phyloP scores from a whole-genome alignment of 2,888 invertebrate species.

The Pyrochroa serraticornis region DNA sequence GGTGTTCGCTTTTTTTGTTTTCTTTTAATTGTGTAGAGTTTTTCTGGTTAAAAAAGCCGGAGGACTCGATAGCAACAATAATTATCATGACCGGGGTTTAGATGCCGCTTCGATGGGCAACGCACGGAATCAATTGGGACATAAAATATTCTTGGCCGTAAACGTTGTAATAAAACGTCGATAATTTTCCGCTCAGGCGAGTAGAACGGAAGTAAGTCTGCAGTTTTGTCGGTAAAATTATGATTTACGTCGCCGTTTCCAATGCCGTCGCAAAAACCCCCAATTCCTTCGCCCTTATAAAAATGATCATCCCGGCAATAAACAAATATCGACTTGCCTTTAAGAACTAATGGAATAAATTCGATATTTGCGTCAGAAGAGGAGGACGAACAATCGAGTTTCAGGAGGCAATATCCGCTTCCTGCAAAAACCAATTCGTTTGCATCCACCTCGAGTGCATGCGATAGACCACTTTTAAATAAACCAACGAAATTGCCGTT shows the following conservation, averaged over 20 bases:
- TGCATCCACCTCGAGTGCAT: background rate
- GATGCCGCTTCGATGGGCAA: background rate
- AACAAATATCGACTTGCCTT: slow-evolving; percentile 5
- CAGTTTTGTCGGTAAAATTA: slow-evolving; percentile 35
- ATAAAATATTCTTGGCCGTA: slow-evolving; percentile 33
- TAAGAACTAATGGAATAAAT: background rate
- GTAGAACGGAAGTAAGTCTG: slow-evolving; percentile 37
- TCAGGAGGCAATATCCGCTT: slow-evolving; percentile 17
- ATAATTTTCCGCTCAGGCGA: slow-evolving; percentile 38
- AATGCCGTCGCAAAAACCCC: slow-evolving; percentile 8
- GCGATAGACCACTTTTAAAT: slow-evolving; percentile 1
- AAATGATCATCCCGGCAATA: background rate
- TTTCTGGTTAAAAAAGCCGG: background rate
- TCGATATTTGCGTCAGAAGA: slow-evolving; percentile 10
- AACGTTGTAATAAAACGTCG: slow-evolving; percentile 39
- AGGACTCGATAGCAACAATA: too few relatives aligned
- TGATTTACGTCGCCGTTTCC: slow-evolving; percentile 32
- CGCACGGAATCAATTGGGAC: slow-evolving; percentile 27
- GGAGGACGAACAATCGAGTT: slow-evolving; percentile 9
- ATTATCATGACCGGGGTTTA: too few relatives aligned
- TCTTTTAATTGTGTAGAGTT: slow-evolving; percentile 7
- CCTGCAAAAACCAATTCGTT: slow-evolving; percentile 6
- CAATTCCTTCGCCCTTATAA: slow-evolving; percentile 3
- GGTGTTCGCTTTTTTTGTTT: slow-evolving; percentile 3
- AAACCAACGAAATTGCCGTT: too few relatives aligned